phyloP scores from a whole-genome alignment of 2,888 invertebrate genomes.

The Scaptodrosophila latifasciaeformis region DNA sequence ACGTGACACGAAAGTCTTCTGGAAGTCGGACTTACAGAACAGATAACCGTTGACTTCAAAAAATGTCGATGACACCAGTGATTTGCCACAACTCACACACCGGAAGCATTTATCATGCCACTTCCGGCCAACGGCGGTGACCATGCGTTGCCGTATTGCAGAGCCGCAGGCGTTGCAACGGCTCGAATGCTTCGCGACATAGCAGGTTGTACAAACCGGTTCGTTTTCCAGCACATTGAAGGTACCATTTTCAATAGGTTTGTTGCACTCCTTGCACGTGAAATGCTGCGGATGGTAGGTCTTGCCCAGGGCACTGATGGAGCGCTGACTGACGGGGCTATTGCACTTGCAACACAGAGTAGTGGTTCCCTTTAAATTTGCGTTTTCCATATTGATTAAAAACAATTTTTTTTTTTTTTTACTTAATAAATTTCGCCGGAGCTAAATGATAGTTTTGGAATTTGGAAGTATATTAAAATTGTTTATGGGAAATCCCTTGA shows the following conservation, averaged over 20 bases:
- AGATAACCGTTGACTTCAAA: slow-evolving; percentile 34
- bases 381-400: neutral
- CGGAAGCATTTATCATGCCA: slow-evolving; percentile 37
- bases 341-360: slow-evolving; percentile 35
- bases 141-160: slow-evolving; percentile 10
- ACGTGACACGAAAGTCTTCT: slow-evolving; percentile 23
- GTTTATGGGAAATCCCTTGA: too few relatives aligned
- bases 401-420: neutral
- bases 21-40: slow-evolving; percentile 34
- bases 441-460: too few relatives aligned
- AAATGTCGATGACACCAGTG: slow-evolving; percentile 17
- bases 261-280: slow-evolving; percentile 21
- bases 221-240: slow-evolving; percentile 18
- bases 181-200: slow-evolving; percentile 8
- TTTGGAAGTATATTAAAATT: too few relatives aligned
- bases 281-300: slow-evolving; percentile 35
- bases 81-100: slow-evolving; percentile 23
- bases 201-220: slow-evolving; percentile 25
- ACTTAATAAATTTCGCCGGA: too few relatives aligned
- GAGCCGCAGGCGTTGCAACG: slow-evolving; percentile 19
- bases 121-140: slow-evolving; percentile 27
- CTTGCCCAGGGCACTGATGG: slow-evolving; percentile 23
- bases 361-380: neutral
- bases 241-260: slow-evolving; percentile 1
- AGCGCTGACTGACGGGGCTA: slow-evolving; percentile 6